A percentile compares a stretch with the other conserved stretches of the same genome.
phyloP scores from a whole-genome alignment of 2,888 invertebrate genomes.

The Drosophila helvetica region DNA sequence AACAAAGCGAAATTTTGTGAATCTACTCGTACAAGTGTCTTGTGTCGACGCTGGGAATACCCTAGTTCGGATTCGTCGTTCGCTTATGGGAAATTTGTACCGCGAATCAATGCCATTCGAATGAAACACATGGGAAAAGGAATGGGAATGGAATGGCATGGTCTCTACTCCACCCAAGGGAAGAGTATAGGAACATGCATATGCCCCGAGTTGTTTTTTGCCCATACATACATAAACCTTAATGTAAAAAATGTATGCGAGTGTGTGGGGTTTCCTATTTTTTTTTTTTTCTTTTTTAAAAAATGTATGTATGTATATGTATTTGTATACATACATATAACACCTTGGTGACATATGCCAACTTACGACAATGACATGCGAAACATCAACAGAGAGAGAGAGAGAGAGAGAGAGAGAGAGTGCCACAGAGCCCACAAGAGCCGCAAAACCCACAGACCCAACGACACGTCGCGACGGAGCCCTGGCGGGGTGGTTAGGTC shows the following conservation, averaged over 20 bases:
- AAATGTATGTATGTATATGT: constrained; percentile 9
- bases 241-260: constrained; percentile 23
- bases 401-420: too few relatives aligned
- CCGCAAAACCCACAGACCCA: constrained; percentile 9
- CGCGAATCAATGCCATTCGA: too few relatives aligned
- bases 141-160: not conserved
- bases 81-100: too few relatives aligned
- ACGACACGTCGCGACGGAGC: not conserved
- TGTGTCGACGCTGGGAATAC: too few relatives aligned
- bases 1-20: not conserved
- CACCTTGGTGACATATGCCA: constrained; percentile 78
- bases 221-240: constrained; percentile 41
- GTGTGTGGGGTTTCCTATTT: not conserved
- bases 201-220: constrained; percentile 30
- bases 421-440: not conserved
- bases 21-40: too few relatives aligned
- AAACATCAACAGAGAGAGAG: constrained; percentile 19
- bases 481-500: not conserved
- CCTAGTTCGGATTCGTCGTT: too few relatives aligned
- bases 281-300: constrained; percentile 11
- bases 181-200: constrained; percentile 16
- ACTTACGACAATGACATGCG: constrained; percentile 59
- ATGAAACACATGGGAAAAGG: too few relatives aligned
- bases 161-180: not conserved
- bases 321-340: constrained; percentile 31